Percentiles rank a stretch among this genome's conserved stretches.
Evolutionary conservation across 2,888 invertebrate genomes (phyloP).

Genomic region (Harpalus rufipes): DNA sequence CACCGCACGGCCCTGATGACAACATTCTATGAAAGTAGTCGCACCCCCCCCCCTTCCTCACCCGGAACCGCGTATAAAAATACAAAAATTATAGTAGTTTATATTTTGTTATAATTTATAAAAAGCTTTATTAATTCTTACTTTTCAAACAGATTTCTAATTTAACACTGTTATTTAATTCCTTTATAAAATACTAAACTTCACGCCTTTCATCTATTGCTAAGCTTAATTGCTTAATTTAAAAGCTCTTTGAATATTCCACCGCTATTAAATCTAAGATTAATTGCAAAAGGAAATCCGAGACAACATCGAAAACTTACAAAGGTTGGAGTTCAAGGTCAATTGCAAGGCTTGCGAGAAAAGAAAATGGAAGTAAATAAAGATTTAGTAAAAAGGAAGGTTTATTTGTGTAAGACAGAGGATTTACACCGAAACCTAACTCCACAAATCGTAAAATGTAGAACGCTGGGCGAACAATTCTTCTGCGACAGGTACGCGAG

Average conservation of each 20-base stretch:
- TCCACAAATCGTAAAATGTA: not conserved
- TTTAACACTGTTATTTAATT: not conserved
- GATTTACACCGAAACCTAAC: conserved; percentile 16
- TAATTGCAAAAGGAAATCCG: not conserved
- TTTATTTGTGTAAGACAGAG: conserved; percentile 2
- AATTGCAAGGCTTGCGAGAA: not conserved
- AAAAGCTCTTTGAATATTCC: not conserved
- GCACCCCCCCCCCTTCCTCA: no score
- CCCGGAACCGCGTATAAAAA: no score
- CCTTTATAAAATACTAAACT: not conserved
- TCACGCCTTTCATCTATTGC: not conserved
- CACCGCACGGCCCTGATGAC: no score
- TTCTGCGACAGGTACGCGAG: conserved; percentile 18
- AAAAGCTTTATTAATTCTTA: conserved; percentile 4
- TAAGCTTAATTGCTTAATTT: not conserved
- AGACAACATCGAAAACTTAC: conserved; percentile 2
- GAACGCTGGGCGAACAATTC: conserved; percentile 6
- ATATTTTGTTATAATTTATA: no score
- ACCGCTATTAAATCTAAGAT: conserved; percentile 2
- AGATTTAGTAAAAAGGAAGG: conserved; percentile 15
- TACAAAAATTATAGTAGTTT: no score
- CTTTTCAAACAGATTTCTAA: not conserved
- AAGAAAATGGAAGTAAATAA: conserved; percentile 19
- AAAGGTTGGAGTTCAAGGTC: conserved; percentile 24
- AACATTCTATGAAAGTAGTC: no score